A percentile compares a stretch with the other conserved stretches of the same genome.
Evolutionary conservation across 2,888 invertebrate genomes (phyloP).

Genomic region (Latrodectus elegans): DNA sequence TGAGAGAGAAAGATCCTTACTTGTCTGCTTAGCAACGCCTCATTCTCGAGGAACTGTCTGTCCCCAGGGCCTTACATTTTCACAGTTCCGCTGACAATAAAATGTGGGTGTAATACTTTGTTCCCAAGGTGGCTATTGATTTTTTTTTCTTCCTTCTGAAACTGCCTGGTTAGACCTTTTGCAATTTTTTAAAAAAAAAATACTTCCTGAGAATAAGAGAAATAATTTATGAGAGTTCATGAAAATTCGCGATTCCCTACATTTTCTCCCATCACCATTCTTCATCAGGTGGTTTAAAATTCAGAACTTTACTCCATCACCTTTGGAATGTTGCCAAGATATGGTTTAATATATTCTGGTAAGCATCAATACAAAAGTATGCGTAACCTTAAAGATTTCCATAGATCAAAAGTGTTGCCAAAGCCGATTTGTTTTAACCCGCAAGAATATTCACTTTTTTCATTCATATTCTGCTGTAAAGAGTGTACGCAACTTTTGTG

Average conservation of each 20-base stretch:
- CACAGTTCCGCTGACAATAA: slow-evolving; percentile 1
- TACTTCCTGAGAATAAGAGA: neutral
- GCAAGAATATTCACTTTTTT: no score
- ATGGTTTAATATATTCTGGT: no score
- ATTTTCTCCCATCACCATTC: neutral
- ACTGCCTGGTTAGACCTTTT: neutral
- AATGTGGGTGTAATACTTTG: neutral
- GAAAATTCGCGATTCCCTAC: neutral
- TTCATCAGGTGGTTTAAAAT: neutral
- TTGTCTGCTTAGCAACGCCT: neutral
- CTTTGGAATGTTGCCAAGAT: neutral
- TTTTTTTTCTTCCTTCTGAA: neutral
- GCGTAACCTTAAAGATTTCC: no score
- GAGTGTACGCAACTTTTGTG: no score
- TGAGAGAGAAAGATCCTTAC: neutral
- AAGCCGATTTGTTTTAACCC: no score
- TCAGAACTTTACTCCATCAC: neutral
- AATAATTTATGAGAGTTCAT: neutral
- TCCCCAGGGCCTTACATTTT: neutral
- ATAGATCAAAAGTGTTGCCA: no score
- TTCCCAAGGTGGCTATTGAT: neutral
- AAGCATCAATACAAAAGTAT: no score
- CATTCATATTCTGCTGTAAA: no score
- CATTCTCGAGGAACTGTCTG: neutral
- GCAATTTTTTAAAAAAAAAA: neutral